A percentile compares a stretch with the other conserved stretches of the same genome.
Conservation (phyloP, 2,797 vertebrate species). For the Brachymystax lenok region DNA sequence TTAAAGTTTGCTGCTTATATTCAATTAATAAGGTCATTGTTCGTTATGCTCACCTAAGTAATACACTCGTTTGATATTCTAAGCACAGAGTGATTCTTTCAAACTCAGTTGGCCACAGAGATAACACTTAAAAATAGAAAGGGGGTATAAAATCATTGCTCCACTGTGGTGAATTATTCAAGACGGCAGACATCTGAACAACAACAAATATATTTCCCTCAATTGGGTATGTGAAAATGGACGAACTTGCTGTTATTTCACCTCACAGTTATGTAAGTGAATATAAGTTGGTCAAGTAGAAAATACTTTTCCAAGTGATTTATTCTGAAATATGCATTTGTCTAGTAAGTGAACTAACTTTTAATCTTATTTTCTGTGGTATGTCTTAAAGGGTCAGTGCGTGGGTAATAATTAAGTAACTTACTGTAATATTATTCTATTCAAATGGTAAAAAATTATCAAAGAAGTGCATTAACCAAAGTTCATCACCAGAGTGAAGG, state of each 20-base stretch:
- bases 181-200: constrained; percentile 31
- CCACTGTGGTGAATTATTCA: constrained; percentile 36
- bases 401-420: too few species aligned
- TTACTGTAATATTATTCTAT: too few species aligned
- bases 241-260: not conserved
- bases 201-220: constrained; percentile 27
- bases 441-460: too few species aligned
- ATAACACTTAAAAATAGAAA: constrained; percentile 22
- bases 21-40: not conserved
- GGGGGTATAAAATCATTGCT: constrained; percentile 31
- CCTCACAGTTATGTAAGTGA: not conserved
- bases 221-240: not conserved
- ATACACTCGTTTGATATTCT: constrained; percentile 10
- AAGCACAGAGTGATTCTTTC: not conserved
- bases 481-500: too few species aligned
- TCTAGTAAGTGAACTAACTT: too few species aligned
- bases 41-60: constrained; percentile 20
- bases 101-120: constrained; percentile 17
- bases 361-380: not conserved
- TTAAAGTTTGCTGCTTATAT: not conserved
- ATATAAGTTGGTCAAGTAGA: not conserved
- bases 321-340: not conserved
- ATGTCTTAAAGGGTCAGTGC: constrained; percentile 24
- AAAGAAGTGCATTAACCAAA: too few species aligned
- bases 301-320: not conserved